A percentile compares a stretch with the other conserved stretches of the same genome.
Conservation (phyloP, 2,113 vertebrate species). For the Callipepla squamata region DNA sequence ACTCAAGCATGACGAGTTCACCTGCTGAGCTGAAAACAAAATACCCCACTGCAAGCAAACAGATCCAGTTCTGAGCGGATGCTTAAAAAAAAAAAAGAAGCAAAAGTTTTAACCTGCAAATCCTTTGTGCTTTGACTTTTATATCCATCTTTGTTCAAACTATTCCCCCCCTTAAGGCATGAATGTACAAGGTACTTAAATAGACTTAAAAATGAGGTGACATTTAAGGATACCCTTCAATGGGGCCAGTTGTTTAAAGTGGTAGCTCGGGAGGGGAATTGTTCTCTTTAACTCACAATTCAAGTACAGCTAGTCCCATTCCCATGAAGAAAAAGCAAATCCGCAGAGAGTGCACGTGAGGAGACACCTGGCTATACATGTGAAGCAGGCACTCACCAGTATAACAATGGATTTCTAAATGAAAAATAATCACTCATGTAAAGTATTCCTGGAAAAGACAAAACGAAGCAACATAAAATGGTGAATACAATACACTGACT, state of each 20-base stretch:
- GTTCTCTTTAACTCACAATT: neutral
- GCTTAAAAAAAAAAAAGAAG: neutral
- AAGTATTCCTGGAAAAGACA: neutral
- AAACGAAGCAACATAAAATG: neutral
- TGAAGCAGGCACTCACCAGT: neutral
- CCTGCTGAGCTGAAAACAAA: conserved; percentile 45
- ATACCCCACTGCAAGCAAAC: conserved; percentile 38
- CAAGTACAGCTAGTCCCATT: neutral
- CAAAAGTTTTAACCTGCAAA: conserved; percentile 8
- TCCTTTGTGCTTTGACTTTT: neutral
- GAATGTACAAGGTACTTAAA: neutral
- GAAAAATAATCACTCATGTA: neutral
- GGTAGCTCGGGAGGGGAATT: neutral
- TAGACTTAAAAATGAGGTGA: neutral
- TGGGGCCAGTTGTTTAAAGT: neutral
- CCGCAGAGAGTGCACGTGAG: fast-evolving
- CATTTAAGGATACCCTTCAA: neutral
- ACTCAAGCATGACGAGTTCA: conserved; percentile 56
- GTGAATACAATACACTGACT: neutral
- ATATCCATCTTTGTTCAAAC: neutral
- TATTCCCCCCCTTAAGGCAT: conserved; percentile 1
- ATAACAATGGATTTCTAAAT: neutral
- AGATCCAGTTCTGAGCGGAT: conserved; percentile 11
- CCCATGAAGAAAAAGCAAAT: neutral
- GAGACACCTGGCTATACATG: neutral